A percentile compares a stretch with the other conserved stretches of the same genome.
Conservation (phyloP, 2,113 vertebrate species). For the Ifrita kowaldi region DNA sequence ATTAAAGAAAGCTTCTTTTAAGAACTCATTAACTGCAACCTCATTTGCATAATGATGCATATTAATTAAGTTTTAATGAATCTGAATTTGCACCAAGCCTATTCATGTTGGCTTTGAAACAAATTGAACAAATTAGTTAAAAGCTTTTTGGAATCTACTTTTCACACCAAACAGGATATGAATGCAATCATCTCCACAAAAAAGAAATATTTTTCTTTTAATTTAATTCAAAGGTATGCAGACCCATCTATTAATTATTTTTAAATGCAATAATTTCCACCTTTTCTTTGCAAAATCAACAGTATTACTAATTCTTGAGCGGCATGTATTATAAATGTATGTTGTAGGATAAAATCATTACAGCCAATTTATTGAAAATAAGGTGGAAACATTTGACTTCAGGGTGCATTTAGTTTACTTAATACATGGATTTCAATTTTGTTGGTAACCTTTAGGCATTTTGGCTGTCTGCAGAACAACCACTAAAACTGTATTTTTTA, state of each 20-base stretch:
- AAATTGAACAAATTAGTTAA: conserved; percentile 99
- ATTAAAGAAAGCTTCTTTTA: conserved; percentile 99
- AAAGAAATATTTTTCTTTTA: conserved; percentile 87
- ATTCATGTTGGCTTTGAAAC: conserved; percentile 99
- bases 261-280: conserved; percentile 92
- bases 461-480: neutral
- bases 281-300: conserved; percentile 85
- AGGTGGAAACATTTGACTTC: conserved; percentile 74
- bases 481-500: conserved; percentile 2
- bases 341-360: conserved; percentile 71
- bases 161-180: conserved; percentile 97
- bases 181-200: conserved; percentile 94
- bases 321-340: conserved; percentile 67
- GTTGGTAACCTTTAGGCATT: conserved; percentile 63
- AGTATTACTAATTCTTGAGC: conserved; percentile 74
- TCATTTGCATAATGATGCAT: conserved; percentile 99
- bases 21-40: conserved; percentile 99
- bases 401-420: conserved; percentile 77
- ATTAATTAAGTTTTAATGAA: conserved; percentile 99
- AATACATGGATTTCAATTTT: conserved; percentile 69
- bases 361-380: conserved; percentile 71
- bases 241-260: conserved; percentile 98
- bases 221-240: conserved; percentile 87
- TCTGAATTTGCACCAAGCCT: conserved; percentile 99
- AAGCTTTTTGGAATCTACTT: conserved; percentile 99